These are phyloP conservation scores for Drosophila sp. DNA, from an alignment of 1,140 invertebrate genomes.

Conservation along the genomic window DNA sequence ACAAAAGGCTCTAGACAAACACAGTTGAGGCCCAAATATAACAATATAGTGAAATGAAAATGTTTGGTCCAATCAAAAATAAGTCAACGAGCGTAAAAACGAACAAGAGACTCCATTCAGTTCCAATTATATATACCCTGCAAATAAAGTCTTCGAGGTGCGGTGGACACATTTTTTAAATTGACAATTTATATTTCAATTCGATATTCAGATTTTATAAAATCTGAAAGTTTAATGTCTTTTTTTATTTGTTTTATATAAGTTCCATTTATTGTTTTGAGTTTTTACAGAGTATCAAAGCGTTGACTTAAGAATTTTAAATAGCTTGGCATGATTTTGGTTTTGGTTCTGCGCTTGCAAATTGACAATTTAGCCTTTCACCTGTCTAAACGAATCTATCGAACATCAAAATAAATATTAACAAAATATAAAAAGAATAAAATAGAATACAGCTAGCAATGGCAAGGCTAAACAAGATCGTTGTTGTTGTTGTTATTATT, in stretches of 20 bases:
- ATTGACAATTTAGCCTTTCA: constrained; percentile 85
- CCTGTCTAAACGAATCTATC: constrained; percentile 84
- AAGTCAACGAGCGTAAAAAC: constrained; percentile 55
- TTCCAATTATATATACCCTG: constrained; percentile 17
- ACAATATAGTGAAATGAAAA: constrained; percentile 68
- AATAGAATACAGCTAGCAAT: constrained; percentile 77
- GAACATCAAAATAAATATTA: constrained; percentile 84
- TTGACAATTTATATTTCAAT: not conserved
- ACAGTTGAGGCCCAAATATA: constrained; percentile 56
- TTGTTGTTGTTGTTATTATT: constrained; percentile 49
- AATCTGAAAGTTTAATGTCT: too few species aligned
- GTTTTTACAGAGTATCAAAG: constrained; percentile 15
- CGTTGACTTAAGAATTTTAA: not conserved
- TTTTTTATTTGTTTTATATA: too few species aligned
- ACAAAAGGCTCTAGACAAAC: constrained; percentile 59
- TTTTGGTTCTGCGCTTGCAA: constrained; percentile 67
- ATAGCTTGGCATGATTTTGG: constrained; percentile 34
- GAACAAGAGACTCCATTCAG: constrained; percentile 28
- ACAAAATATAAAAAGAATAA: constrained; percentile 52
- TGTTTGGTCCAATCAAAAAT: constrained; percentile 70
- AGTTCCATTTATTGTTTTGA: not conserved
- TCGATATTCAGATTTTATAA: too few species aligned
- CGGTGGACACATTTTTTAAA: not conserved
- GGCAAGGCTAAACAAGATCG: constrained; percentile 71
- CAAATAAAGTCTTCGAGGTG: not conserved